Conservation (phyloP, 2,113 vertebrate genomes). For the Loxodonta africana region DNA sequence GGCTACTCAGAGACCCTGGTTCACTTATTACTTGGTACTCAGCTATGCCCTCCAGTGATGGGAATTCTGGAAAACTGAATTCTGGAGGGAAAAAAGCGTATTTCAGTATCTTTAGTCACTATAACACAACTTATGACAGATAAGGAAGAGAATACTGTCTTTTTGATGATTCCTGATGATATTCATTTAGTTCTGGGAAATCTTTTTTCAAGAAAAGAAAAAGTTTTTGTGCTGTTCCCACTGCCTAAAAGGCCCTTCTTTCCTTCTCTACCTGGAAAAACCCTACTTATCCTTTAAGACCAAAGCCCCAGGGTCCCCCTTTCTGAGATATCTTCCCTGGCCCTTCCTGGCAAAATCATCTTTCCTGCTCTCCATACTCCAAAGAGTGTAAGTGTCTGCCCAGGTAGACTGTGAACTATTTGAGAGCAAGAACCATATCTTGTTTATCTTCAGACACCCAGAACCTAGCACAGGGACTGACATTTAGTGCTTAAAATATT, state of each 20-base stretch:
- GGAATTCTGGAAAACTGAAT: slow-evolving; percentile 4
- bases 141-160: slow-evolving; percentile 40
- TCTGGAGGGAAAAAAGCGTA: background rate
- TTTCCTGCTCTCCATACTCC: slow-evolving; percentile 13
- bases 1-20: background rate
- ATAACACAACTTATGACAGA: background rate
- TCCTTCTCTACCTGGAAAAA: background rate
- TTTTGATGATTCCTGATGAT: slow-evolving; percentile 31
- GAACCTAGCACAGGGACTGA: background rate
- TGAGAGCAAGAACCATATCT: background rate
- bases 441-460: background rate
- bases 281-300: background rate
- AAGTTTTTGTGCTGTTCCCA: background rate
- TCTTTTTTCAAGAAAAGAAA: background rate
- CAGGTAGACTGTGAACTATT: background rate
- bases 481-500: background rate
- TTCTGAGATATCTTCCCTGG: background rate
- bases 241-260: background rate
- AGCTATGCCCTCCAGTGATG: slow-evolving; percentile 22
- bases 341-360: background rate
- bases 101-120: background rate
- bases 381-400: background rate
- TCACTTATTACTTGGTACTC: background rate
- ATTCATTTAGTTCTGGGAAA: background rate
- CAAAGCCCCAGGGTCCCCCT: background rate